Base-by-base conservation (phyloP, 2,797 vertebrate species). In the Leptoclinus maculatus region DNA sequence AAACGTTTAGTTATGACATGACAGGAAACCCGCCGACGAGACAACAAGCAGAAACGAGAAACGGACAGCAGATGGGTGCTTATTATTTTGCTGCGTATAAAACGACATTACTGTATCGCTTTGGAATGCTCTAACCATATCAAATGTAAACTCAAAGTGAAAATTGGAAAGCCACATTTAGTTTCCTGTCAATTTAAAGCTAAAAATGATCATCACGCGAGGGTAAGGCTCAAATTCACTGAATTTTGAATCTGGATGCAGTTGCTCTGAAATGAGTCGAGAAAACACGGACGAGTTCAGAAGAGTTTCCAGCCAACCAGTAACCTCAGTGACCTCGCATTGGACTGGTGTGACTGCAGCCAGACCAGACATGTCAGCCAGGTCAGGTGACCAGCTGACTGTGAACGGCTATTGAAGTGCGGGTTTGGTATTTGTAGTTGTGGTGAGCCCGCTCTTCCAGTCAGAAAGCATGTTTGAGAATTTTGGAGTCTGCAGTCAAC, bases 321-420 rank as follows among this genome's bases (percentile, higher is more conserved):
- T 73, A 74, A 90, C 89, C 84, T 85, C 66, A 7, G 17, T 82
- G 85, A 92, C 79, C 86, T 62, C 14, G 14, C 10, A 13, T 25
- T 25, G 68, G 73, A 63, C 83, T 72, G 71, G 34, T 76, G 87
- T 80, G 83, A 85, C 83, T 81, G 68, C 70, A 82, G 76, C 59
- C 82, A 69, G 45, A 47, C 76, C 89, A 90, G 80, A 84, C 80
- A 49, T 75, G n/a, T 39, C 51, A 23, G 75, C 87, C 85, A 90
- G 57, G 82, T 89, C 83, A 90, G 57, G 79, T 88, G 86, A 87
- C 75, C 82, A 71, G 78, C 83, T 79, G 87, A 88, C 82, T 77
- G 76, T 74, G 79, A 57, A 66, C 63, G 71, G 67, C 82, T 65
- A 29, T 82, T 74, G 74, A 85, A 87, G 83, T 86, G 87, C 86